Base-by-base conservation (phyloP, 2,113 vertebrate genomes). In the Pandion haliaetus region DNA sequence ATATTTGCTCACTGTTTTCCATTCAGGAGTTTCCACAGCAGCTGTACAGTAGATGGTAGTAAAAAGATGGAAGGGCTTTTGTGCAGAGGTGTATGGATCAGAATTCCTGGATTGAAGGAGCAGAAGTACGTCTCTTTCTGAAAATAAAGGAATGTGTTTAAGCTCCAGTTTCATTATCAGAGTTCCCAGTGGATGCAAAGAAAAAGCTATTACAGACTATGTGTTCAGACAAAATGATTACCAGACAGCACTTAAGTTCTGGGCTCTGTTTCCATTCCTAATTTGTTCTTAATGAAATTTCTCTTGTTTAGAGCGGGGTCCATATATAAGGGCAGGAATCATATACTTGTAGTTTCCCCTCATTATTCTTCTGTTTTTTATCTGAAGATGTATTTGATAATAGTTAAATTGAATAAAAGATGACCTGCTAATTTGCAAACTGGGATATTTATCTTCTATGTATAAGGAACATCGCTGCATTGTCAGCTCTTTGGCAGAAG, bases 271-370 rank as follows among this genome's bases (percentile, higher is more conserved):
- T 94, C 77, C 80, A 36, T 78, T 86, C 69, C 52, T 91, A 71
- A 88, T 89, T 94, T 86, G 14, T 71, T 86, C 80, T 93, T 96
- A 84, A 94, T 91, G 72, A 94, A 71, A 71, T 84, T 88, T 81
- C 50, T 80, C 10, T 80, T 85, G 36, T 71, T 88, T 78, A 88
- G 82, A 70, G 12, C 5, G 11, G 10, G 7, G 14, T 44, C 34
- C 9, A 16, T 67, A 1, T 57, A 36, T 72, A 72, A 77, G 28
- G 15, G 8, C 29, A 50, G 82, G 61, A 93, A 40, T 94, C 34
- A 29, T 40, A 29, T 65, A 62, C 72, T 73, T 66, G 25, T 40
- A 44, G 24, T 61, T 85, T 78, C 16, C 47, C 4, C 11, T 81
- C 52, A 78, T 47, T 79, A 57, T 86, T 81, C 10, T 90, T 77